Conservation (phyloP, 2,113 vertebrate genomes). For the Halichoeres trimaculatus region DNA sequence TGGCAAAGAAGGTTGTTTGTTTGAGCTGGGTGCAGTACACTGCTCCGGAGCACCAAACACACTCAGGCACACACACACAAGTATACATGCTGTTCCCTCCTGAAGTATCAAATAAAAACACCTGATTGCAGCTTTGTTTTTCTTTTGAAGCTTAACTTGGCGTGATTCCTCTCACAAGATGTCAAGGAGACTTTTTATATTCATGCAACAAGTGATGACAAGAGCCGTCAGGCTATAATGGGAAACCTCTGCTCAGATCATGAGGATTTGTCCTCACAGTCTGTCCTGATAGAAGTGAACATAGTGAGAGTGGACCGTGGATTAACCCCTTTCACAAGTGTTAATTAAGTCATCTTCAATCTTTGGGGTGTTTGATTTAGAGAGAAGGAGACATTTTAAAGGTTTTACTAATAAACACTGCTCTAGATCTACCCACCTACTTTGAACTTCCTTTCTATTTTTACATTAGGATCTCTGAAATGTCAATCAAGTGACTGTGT, state of each 20-base stretch:
- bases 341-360: too few relatives aligned
- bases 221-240: slow-evolving; percentile 41
- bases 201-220: slow-evolving; percentile 32
- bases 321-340: slow-evolving; percentile 10
- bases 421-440: too few relatives aligned
- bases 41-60: slow-evolving; percentile 38
- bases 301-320: background rate
- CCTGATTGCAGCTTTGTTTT: slow-evolving; percentile 75
- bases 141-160: slow-evolving; percentile 27
- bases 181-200: background rate
- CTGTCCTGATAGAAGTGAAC: slow-evolving; percentile 26
- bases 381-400: background rate
- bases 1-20: slow-evolving; percentile 78
- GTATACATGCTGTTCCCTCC: slow-evolving; percentile 50
- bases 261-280: slow-evolving; percentile 22
- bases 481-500: background rate
- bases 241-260: slow-evolving; percentile 44
- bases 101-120: slow-evolving; percentile 40
- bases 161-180: slow-evolving; percentile 16
- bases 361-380: background rate
- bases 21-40: slow-evolving; percentile 62
- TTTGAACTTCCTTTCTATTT: background rate
- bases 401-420: background rate
- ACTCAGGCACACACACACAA: slow-evolving; percentile 32
- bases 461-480: background rate